phyloP scores from a whole-genome alignment of 92 coral and sea anemone genomes.

The Paramuricea clavata region DNA sequence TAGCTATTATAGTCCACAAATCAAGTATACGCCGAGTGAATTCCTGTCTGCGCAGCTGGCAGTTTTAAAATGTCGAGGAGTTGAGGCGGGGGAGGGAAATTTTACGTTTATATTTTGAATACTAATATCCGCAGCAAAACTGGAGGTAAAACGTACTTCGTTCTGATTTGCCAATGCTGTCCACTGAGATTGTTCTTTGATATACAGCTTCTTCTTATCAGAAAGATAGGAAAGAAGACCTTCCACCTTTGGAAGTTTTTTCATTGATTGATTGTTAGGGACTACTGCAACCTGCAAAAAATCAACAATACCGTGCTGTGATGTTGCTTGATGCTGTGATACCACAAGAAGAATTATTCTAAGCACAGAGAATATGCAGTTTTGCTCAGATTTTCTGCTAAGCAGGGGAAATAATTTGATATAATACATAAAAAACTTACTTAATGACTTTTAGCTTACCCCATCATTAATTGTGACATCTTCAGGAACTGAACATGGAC shows the following conservation, averaged over 20 bases:
- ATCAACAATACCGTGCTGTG: too few relatives aligned
- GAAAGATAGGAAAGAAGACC: constrained; percentile 2
- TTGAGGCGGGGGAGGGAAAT: not conserved
- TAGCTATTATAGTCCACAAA: too few relatives aligned
- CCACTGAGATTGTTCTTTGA: not conserved
- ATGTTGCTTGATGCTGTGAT: not conserved
- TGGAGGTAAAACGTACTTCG: not conserved
- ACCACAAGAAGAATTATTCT: too few relatives aligned
- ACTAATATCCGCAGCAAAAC: too few relatives aligned
- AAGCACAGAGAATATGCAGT: too few relatives aligned
- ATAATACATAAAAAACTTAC: too few relatives aligned
- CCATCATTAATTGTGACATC: not conserved
- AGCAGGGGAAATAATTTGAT: too few relatives aligned
- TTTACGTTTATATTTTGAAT: too few relatives aligned
- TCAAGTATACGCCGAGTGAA: too few relatives aligned
- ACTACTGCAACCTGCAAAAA: not conserved
- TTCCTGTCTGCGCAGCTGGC: too few relatives aligned
- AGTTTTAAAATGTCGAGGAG: too few relatives aligned
- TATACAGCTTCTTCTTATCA: not conserved
- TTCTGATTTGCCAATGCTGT: not conserved
- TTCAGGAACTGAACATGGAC: not conserved
- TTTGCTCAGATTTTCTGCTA: too few relatives aligned
- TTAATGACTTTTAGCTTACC: not conserved
- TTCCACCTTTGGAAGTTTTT: not conserved
- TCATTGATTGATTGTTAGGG: not conserved